phyloP scores from a whole-genome alignment of 1,140 invertebrate genomes.

The Manduca sexta region DNA sequence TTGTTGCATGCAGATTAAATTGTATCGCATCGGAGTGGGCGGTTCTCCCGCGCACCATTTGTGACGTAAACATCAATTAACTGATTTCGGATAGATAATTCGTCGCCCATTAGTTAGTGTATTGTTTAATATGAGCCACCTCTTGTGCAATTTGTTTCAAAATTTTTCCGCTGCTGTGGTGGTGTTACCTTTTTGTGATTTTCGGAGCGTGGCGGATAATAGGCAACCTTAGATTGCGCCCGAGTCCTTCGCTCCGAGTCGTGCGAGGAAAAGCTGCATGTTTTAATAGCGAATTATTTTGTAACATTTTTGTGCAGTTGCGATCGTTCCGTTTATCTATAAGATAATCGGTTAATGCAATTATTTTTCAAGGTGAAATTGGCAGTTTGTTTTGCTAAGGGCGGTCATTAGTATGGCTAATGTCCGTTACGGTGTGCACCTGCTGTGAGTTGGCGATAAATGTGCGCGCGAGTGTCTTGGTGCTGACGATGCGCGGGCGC shows the following conservation, averaged over 20 bases:
- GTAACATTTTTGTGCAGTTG: conserved; percentile 38
- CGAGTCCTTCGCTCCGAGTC: conserved; percentile 57
- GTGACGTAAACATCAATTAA: conserved; percentile 61
- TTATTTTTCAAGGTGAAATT: conserved; percentile 5
- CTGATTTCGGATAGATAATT: conserved; percentile 56
- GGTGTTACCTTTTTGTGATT: conserved; percentile 64
- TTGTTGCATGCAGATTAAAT: conserved; percentile 9
- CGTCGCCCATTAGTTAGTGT: conserved; percentile 58
- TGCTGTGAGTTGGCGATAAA: not conserved
- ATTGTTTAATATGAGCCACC: conserved; percentile 64
- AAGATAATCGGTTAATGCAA: conserved; percentile 6
- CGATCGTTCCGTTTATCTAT: conserved; percentile 27
- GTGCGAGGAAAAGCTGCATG: conserved; percentile 60
- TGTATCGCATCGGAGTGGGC: conserved; percentile 20
- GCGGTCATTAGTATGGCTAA: conserved; percentile 28
- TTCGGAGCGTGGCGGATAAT: conserved; percentile 71
- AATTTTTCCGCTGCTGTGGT: conserved; percentile 64
- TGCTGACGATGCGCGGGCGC: conserved; percentile 27
- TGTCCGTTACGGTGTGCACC: conserved; percentile 14
- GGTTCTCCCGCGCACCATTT: conserved; percentile 15
- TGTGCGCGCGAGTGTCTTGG: not conserved
- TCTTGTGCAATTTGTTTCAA: conserved; percentile 65
- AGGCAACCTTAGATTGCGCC: conserved; percentile 68
- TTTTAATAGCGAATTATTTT: conserved; percentile 54
- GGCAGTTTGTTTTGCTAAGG: not conserved